Conservation (phyloP, 2,113 vertebrate genomes). For the Martes martes region DNA sequence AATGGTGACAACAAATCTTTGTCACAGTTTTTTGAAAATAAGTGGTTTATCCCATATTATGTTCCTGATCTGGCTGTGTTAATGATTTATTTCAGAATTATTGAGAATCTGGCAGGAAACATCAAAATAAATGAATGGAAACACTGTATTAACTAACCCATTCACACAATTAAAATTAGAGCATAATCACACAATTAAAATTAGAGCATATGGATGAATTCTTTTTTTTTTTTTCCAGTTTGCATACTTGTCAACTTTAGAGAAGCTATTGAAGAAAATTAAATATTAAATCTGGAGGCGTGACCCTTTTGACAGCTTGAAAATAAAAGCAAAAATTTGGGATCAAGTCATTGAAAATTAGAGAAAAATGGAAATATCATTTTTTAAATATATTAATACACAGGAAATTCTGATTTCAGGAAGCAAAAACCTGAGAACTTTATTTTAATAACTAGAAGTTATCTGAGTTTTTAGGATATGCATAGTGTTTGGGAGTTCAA, state of each 20-base stretch:
- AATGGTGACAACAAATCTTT: background rate
- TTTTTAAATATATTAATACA: slow-evolving; percentile 9
- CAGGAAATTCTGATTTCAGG: background rate
- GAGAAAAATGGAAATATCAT: background rate
- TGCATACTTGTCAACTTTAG: slow-evolving; percentile 18
- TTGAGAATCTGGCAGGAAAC: background rate
- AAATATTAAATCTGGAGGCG: background rate
- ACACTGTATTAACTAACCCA: background rate
- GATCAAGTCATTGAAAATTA: background rate
- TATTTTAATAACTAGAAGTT: background rate
- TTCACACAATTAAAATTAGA: slow-evolving; percentile 37
- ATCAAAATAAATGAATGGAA: slow-evolving; percentile 39
- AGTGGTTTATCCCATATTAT: background rate
- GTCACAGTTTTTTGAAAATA: background rate
- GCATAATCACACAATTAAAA: slow-evolving; percentile 27
- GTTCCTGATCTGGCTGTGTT: background rate
- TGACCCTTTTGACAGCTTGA: slow-evolving; percentile 4
- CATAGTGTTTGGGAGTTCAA: background rate
- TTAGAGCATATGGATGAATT: background rate
- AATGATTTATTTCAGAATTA: slow-evolving; percentile 36
- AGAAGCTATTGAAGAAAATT: background rate
- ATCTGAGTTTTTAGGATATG: background rate
- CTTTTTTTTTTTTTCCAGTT: background rate
- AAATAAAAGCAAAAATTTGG: background rate
- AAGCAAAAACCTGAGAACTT: background rate